Base-by-base conservation (phyloP, 2,888 invertebrate species). In the Heliconius charithonia region DNA sequence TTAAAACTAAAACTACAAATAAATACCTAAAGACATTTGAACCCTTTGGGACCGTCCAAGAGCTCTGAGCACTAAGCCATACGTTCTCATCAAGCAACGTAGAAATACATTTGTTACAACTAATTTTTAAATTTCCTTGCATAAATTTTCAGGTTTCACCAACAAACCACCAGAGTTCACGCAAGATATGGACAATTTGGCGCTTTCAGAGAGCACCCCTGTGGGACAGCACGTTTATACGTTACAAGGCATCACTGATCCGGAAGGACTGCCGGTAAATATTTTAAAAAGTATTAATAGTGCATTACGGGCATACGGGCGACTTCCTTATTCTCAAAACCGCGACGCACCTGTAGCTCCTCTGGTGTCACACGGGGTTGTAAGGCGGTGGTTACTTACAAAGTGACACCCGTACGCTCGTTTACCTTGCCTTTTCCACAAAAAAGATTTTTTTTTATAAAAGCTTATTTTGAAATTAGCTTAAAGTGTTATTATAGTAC, bases 191-290 rank as follows among this genome's bases (percentile, higher is more conserved):
- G 97, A 97, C 93, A 97, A 97, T 87, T 92, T 97, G 84, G 96
- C 97, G 10, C 91, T 98, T 25, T 96, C 97, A 9, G 98, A 98
- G 93, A 97, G 96, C 87, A 97, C 97, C 13, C 96, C 97, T 3
- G 97, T 98, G 9, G 98, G 98, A 0, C 95, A 96, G 10, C 94
- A 97, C 4, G 97, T 98, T n/a, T 97, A 97, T 91, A 97, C 94
- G 22, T 93, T 98, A 75, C 96, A 97, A 87, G 98, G 97, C 12
- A 73, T 96, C 19, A 78, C 96, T 63, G 98, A 98, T 94, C 98
- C 98, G 0, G 98, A 98, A 88, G 97, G 97, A 70, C 96, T 97
- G 56, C 96, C 96, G 63, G 96, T 97, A 80, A 96, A 96, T 74
- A n/a, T n/a, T n/a, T n/a, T n/a, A n/a, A n/a, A n/a, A n/a, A n/a